These are phyloP conservation scores for Drosophila elegans DNA, from an alignment of 1,140 invertebrate species.

Conservation along the genomic window DNA sequence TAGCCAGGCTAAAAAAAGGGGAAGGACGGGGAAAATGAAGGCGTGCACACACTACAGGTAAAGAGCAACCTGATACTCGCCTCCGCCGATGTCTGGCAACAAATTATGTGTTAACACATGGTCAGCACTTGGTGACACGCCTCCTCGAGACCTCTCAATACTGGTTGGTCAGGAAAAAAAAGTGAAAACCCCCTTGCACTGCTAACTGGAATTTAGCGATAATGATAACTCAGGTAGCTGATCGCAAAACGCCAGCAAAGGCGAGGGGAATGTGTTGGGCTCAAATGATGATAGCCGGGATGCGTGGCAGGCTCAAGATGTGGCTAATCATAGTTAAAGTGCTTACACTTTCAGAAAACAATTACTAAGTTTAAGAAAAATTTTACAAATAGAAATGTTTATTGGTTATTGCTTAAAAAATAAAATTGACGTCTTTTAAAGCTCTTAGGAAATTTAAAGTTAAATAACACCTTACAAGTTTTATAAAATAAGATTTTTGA, in stretches of 20 bases:
- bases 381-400: too few relatives aligned
- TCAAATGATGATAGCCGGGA: slow-evolving; percentile 20
- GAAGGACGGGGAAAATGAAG: slow-evolving; percentile 6
- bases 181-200: slow-evolving; percentile 8
- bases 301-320: slow-evolving; percentile 16
- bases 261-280: slow-evolving; percentile 10
- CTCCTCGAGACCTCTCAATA: slow-evolving; percentile 18
- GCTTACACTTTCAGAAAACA: slow-evolving; percentile 11
- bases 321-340: slow-evolving; percentile 27
- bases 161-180: slow-evolving; percentile 14
- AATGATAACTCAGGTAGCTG: slow-evolving; percentile 63
- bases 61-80: slow-evolving; percentile 34
- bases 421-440: too few relatives aligned
- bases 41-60: slow-evolving; percentile 33
- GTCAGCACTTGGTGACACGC: slow-evolving; percentile 63
- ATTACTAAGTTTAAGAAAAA: too few relatives aligned
- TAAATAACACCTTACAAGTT: too few relatives aligned
- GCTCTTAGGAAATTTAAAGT: too few relatives aligned
- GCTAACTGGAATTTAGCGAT: slow-evolving; percentile 67
- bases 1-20: slow-evolving; percentile 16
- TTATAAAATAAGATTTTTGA: too few relatives aligned
- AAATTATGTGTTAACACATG: slow-evolving; percentile 81
- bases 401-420: too few relatives aligned
- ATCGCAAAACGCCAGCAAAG: slow-evolving; percentile 6
- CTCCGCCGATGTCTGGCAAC: slow-evolving; percentile 38